Conservation (phyloP, 2,797 vertebrate species). For the Siniperca obscura region DNA sequence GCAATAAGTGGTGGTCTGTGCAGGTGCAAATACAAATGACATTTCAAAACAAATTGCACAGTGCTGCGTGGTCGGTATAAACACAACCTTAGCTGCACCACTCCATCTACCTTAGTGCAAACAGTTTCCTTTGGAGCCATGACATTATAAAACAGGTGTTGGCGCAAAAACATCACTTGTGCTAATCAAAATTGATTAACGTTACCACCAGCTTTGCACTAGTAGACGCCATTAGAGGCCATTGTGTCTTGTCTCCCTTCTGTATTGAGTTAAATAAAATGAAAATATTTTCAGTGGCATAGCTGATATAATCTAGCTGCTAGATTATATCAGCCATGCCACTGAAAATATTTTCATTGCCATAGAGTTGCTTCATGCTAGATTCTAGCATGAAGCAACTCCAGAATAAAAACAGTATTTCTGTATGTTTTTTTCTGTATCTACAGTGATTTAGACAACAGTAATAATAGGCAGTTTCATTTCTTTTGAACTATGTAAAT, state of each 20-base stretch:
- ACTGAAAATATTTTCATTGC: no score
- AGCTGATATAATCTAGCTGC: neutral
- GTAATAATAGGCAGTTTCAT: neutral
- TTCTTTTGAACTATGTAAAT: neutral
- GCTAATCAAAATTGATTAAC: neutral
- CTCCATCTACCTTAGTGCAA: neutral
- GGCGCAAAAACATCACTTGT: conserved; percentile 5
- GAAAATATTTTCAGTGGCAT: neutral
- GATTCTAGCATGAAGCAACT: no score
- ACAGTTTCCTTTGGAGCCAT: neutral
- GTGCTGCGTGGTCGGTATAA: neutral
- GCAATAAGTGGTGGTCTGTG: neutral
- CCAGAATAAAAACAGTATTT: neutral
- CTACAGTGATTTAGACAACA: neutral
- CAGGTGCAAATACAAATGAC: neutral
- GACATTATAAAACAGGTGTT: conserved; percentile 12
- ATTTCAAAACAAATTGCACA: neutral
- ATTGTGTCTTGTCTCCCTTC: neutral
- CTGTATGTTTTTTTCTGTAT: neutral
- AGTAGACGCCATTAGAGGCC: neutral
- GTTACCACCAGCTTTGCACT: neutral
- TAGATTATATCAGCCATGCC: no score
- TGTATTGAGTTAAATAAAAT: neutral
- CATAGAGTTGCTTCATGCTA: no score
- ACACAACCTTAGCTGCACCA: neutral